Evolutionary conservation across 2,888 invertebrate genomes (phyloP).

Genomic region (Phyto melanocephala): DNA sequence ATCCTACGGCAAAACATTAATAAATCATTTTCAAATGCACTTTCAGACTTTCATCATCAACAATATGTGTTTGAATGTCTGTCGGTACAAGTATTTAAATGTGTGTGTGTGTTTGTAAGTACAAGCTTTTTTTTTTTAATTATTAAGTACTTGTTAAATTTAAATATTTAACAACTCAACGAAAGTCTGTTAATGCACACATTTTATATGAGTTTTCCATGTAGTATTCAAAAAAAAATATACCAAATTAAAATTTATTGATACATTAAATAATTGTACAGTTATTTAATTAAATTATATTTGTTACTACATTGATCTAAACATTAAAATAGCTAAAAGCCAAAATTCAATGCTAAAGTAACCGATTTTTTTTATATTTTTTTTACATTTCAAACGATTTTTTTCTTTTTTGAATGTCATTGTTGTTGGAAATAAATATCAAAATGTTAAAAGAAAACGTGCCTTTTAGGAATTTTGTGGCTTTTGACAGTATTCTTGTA

Average conservation of each 20-base stretch:
- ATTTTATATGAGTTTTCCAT: constrained; percentile 3
- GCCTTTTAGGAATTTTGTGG: constrained; percentile 59
- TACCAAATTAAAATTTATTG: not conserved
- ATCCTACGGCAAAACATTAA: constrained; percentile 69
- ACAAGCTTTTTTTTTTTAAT: constrained; percentile 17
- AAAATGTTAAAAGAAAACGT: constrained; percentile 58
- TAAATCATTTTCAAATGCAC: constrained; percentile 72
- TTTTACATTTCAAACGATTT: not conserved
- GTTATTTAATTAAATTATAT: constrained; percentile 34
- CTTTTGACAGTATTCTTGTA: not conserved
- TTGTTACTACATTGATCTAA: constrained; percentile 11
- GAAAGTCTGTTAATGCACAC: constrained; percentile 54
- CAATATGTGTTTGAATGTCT: constrained; percentile 39
- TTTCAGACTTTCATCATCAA: constrained; percentile 70
- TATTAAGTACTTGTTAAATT: constrained; percentile 21
- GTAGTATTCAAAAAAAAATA: not conserved
- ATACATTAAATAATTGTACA: constrained; percentile 22
- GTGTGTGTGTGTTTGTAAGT: not conserved
- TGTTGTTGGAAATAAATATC: constrained; percentile 51
- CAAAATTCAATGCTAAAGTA: constrained; percentile 51
- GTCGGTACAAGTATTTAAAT: not conserved
- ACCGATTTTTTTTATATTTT: constrained; percentile 7
- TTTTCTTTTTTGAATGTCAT: not conserved
- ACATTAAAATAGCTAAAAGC: constrained; percentile 42
- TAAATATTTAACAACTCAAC: constrained; percentile 12